Conservation (phyloP, 2,797 vertebrate genomes). For the Crax fasciolata region DNA sequence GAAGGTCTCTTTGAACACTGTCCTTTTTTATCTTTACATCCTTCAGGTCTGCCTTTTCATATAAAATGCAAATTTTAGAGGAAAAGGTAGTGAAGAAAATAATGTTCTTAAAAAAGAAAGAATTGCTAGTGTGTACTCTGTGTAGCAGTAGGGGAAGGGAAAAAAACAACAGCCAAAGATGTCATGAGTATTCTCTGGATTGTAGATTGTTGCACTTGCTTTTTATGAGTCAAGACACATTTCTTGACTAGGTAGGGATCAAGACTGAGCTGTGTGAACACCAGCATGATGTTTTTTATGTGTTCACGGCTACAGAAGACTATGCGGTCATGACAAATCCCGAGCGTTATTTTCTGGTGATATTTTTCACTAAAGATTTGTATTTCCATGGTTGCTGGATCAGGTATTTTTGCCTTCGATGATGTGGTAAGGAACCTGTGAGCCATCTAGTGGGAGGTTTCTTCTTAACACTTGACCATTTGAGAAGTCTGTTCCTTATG, state of each 20-base stretch:
- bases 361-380: not conserved
- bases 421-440: conserved; percentile 4
- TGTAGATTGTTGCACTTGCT: rapidly evolving
- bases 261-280: not conserved
- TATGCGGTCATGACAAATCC: rapidly evolving
- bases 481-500: not conserved
- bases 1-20: not conserved
- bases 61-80: not conserved
- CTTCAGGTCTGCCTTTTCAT: not conserved
- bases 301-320: not conserved
- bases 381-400: not conserved
- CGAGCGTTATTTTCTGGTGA: not conserved
- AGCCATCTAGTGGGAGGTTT: conserved; percentile 64
- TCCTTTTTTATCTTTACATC: not conserved
- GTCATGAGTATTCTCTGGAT: not conserved
- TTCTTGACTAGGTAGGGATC: not conserved
- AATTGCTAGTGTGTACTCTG: not conserved
- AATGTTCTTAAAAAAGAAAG: not conserved
- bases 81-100: not conserved
- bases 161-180: not conserved
- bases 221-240: not conserved
- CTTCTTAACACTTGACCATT: conserved; percentile 23
- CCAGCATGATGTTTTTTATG: rapidly evolving
- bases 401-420: not conserved
- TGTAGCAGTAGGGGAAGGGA: not conserved